Conservation (phyloP, 2,797 vertebrate genomes). For the Trematomus bernacchii region DNA sequence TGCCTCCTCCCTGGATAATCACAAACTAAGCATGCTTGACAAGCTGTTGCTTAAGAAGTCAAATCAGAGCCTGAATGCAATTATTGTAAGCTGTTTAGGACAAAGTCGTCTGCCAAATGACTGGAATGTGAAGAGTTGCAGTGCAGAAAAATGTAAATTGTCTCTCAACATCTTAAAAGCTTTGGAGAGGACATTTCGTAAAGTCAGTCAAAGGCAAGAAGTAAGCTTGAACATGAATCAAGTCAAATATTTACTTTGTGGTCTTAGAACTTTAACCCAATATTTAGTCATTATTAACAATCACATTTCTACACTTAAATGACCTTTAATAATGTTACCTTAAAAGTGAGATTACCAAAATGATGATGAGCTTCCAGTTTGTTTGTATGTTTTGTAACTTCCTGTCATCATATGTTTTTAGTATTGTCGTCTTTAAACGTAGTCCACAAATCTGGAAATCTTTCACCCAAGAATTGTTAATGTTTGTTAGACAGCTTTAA, state of each 20-base stretch:
- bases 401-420: neutral
- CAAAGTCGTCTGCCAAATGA: neutral
- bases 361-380: no score
- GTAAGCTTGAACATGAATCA: neutral
- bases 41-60: neutral
- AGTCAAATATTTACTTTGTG: neutral
- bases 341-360: no score
- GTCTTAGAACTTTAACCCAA: no score
- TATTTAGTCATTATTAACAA: no score
- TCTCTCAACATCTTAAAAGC: no score
- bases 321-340: no score
- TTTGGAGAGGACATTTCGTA: neutral
- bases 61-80: neutral
- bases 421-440: neutral
- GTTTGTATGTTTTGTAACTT: neutral
- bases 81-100: neutral
- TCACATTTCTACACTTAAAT: no score
- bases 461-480: neutral
- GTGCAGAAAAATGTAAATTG: neutral
- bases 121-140: neutral
- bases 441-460: neutral
- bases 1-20: neutral
- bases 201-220: neutral
- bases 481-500: neutral
- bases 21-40: neutral